phyloP scores from a whole-genome alignment of 2,888 invertebrate genomes.

The Acronicta aceris region DNA sequence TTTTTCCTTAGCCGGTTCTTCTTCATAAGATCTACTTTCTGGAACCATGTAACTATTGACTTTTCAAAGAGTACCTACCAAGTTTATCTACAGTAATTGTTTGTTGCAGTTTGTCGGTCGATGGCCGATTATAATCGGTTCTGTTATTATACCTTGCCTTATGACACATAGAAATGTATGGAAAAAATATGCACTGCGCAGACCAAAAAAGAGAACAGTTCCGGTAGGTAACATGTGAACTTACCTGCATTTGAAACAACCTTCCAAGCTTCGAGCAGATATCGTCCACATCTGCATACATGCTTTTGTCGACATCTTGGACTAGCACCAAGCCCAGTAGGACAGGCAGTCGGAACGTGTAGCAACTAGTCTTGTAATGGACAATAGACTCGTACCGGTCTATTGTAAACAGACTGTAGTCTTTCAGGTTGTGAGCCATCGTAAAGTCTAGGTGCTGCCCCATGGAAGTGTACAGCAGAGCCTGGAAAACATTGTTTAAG shows the following conservation, averaged over 20 bases:
- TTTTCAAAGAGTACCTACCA: too few species aligned
- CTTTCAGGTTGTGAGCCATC: slow-evolving; percentile 82
- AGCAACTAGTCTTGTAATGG: slow-evolving; percentile 96
- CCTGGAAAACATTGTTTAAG: slow-evolving; percentile 61
- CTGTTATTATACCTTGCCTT: too few species aligned
- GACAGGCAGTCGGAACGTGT: slow-evolving; percentile 96
- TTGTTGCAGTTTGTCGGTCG: too few species aligned
- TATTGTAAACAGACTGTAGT: slow-evolving; percentile 91
- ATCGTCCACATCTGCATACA: slow-evolving; percentile 92
- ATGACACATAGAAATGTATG: too few species aligned
- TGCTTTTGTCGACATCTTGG: slow-evolving; percentile 91
- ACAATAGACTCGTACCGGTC: slow-evolving; percentile 95
- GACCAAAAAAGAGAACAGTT: too few species aligned
- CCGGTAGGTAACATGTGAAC: not conserved
- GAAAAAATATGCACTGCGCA: too few species aligned
- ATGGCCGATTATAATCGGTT: too few species aligned
- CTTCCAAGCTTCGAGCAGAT: slow-evolving; percentile 96
- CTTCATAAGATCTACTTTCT: too few species aligned
- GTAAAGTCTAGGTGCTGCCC: slow-evolving; percentile 95
- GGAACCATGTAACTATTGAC: too few species aligned
- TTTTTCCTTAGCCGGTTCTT: too few species aligned
- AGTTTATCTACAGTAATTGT: too few species aligned
- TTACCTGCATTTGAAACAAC: slow-evolving; percentile 96
- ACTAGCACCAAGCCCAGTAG: slow-evolving; percentile 95
- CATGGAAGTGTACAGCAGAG: slow-evolving; percentile 90